Conservation (phyloP, 1,140 invertebrate species). For the Planococcus citri region DNA sequence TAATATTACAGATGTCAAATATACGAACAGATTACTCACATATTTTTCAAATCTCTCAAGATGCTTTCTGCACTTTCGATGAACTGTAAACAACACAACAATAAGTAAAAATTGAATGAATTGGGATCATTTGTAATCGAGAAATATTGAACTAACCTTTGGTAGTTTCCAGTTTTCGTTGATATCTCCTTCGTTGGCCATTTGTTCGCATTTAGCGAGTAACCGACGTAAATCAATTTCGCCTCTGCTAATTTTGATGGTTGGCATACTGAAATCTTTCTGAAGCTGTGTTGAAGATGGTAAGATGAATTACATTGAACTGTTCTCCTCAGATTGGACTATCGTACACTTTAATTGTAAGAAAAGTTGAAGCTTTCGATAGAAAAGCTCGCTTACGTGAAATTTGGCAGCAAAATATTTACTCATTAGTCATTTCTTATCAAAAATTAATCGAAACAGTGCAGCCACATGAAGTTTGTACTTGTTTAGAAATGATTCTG, state of each 20-base stretch:
- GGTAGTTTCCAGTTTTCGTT: constrained; percentile 24
- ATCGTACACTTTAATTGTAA: too few relatives aligned
- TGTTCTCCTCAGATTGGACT: too few relatives aligned
- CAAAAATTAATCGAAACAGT: too few relatives aligned
- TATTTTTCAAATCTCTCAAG: constrained; percentile 23
- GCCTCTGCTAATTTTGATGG: background rate
- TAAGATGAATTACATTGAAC: too few relatives aligned
- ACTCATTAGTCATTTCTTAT: too few relatives aligned
- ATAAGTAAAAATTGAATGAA: background rate
- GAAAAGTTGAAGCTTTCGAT: too few relatives aligned
- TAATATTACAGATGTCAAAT: background rate
- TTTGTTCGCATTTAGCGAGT: constrained; percentile 24
- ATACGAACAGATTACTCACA: background rate
- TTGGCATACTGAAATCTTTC: background rate
- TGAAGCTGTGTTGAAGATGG: too few relatives aligned
- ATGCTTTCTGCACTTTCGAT: constrained; percentile 25
- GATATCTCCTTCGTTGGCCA: constrained; percentile 24
- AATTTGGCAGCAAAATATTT: too few relatives aligned
- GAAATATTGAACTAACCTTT: constrained; percentile 22
- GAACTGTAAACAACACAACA: constrained; percentile 22
- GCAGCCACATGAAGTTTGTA: too few relatives aligned
- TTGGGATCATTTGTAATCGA: background rate
- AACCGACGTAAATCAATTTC: constrained; percentile 25
- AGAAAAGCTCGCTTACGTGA: too few relatives aligned
- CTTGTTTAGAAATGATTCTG: too few relatives aligned